Conservation (phyloP, 2,797 vertebrate species). For the Acridotheres tristis region DNA sequence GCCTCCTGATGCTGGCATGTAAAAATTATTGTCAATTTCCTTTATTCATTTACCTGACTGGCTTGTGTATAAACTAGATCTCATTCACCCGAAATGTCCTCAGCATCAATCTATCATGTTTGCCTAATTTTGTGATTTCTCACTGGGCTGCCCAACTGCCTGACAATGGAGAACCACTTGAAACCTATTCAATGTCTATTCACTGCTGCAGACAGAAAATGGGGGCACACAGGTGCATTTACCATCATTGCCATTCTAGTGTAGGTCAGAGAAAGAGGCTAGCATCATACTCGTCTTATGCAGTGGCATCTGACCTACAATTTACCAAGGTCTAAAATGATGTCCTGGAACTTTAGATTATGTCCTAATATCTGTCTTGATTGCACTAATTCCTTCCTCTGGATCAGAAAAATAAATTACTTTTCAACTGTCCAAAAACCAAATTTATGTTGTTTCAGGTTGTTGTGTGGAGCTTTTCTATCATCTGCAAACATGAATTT, state of each 20-base stretch:
- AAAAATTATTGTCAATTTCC: constrained; percentile 87
- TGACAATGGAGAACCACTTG: constrained; percentile 32
- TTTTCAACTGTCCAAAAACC: background rate
- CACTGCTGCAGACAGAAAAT: constrained; percentile 33
- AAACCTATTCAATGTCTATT: constrained; percentile 9
- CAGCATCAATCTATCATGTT: constrained; percentile 56
- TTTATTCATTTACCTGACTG: constrained; percentile 84
- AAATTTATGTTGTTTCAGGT: background rate
- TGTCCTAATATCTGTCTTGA: background rate
- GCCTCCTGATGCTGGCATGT: constrained; percentile 75
- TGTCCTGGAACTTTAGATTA: constrained; percentile 13
- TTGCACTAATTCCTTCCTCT: constrained; percentile 30
- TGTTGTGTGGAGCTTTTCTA: background rate
- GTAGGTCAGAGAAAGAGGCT: constrained; percentile 68
- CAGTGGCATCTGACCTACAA: constrained; percentile 37
- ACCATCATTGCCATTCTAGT: constrained; percentile 16
- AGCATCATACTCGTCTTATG: constrained; percentile 39
- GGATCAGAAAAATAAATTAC: constrained; percentile 24
- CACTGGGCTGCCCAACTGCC: constrained; percentile 7
- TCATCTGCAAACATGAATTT: background rate
- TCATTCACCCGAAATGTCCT: constrained; percentile 63
- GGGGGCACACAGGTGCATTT: constrained; percentile 44
- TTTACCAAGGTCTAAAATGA: constrained; percentile 16
- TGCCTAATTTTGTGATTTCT: constrained; percentile 68
- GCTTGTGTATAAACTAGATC: constrained; percentile 64